Evolutionary conservation across 2,888 invertebrate genomes (phyloP), one percentile per base, ranked within the genome.

Genomic region (Ennomos fuscantarius): DNA sequence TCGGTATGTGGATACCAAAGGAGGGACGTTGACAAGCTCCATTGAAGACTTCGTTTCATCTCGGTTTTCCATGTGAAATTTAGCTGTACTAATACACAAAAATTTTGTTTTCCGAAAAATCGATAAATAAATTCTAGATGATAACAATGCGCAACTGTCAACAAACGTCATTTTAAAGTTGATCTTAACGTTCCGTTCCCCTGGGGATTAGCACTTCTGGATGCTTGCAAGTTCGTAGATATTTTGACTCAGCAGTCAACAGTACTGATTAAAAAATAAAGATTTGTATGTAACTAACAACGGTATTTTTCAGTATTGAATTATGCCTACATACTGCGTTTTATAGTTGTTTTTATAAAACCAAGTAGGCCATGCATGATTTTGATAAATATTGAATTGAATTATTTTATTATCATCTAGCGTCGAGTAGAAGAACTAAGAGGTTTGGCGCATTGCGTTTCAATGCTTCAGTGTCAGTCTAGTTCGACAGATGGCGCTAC

Each of bases 1-100:
- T 70, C 94, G 94, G 82, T 95, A 93, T 8, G 95, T 93, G 15
- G 91, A 93, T 67, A 94, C 93, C 69, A 96, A 94, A 61, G 93
- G 93, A 24, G 91, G 74, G 83, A 89, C 65, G 84, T 89, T 94
- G 91, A 94, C 73, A 66, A 90, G 76, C 75, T 89, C 90, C 89
- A 89, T 90, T 54, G 76, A 76, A 69, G 86, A 79, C 71, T 82
- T 90, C 62, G 81, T 77, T 79, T 86, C 86, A 86, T 89, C 66
- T 72, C 81, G 80, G 63, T 66, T 81, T 86, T 88, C 87, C 89
- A 90, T 89, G 86, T 87, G 89, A 87, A 87, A 76, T 76, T 74
- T 79, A 69, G 76, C 73, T 71, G 77, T 71, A 81, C 77, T 79
- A 55, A 77, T 79, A 84, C 83, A 85, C 84, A 76, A 79, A 66